phyloP scores from a whole-genome alignment of 2,797 vertebrate species.

The Falco rusticolus region DNA sequence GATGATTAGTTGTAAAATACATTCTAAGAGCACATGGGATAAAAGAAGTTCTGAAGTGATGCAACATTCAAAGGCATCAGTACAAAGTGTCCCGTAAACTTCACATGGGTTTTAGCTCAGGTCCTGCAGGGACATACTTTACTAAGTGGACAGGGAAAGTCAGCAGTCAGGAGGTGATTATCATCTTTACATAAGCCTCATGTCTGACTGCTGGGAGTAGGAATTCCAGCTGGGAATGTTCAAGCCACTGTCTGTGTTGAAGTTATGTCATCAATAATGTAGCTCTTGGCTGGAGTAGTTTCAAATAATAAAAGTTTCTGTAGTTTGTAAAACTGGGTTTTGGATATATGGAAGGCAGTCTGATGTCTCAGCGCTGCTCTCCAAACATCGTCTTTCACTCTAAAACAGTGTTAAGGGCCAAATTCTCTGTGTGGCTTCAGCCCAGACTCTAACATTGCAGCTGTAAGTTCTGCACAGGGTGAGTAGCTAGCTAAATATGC shows the following conservation, averaged over 20 bases:
- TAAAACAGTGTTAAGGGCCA: slow-evolving; percentile 32
- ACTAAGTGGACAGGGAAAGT: background rate
- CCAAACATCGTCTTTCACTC: slow-evolving; percentile 45
- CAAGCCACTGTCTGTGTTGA: slow-evolving; percentile 56
- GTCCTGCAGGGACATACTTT: background rate
- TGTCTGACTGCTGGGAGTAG: slow-evolving; percentile 9
- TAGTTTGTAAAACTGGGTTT: slow-evolving; percentile 59
- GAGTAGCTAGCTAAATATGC: background rate
- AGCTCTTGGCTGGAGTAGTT: slow-evolving; percentile 53
- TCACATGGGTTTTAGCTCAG: background rate
- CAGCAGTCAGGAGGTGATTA: slow-evolving; percentile 37
- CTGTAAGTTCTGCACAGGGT: background rate
- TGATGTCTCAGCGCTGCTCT: slow-evolving; percentile 6
- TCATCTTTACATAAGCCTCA: slow-evolving; percentile 48
- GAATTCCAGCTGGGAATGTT: slow-evolving; percentile 64
- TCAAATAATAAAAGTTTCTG: slow-evolving; percentile 63
- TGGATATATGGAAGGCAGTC: slow-evolving; percentile 38
- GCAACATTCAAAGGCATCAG: background rate
- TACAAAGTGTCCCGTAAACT: slow-evolving; percentile 11
- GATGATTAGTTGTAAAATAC: background rate
- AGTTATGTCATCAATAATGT: slow-evolving; percentile 65
- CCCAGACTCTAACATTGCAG: slow-evolving; percentile 7
- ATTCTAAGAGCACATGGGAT: background rate
- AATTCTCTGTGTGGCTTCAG: slow-evolving; percentile 38
- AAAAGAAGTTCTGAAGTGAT: background rate